These are phyloP conservation scores for Unio delphinus DNA, from an alignment of 2,888 invertebrate species.

Conservation along the genomic window DNA sequence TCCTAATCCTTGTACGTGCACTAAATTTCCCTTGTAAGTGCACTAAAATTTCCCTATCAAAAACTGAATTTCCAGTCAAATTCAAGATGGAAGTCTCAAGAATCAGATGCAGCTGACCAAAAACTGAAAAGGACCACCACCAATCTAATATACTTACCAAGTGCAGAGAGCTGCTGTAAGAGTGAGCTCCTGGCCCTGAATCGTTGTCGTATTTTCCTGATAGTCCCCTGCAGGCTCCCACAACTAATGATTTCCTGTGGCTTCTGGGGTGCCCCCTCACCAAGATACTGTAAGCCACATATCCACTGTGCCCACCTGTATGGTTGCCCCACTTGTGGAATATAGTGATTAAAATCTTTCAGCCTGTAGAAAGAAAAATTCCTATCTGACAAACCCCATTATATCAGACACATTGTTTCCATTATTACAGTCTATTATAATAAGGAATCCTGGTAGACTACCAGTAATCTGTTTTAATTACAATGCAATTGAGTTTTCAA, in stretches of 20 bases:
- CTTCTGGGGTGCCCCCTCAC: conserved; percentile 57
- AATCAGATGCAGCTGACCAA: background rate
- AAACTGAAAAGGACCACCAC: background rate
- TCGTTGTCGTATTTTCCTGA: conserved; percentile 82
- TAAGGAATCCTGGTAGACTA: too few relatives aligned
- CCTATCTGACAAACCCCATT: background rate
- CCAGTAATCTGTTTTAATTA: too few relatives aligned
- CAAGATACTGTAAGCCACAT: conserved; percentile 85
- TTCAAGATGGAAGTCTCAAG: too few relatives aligned
- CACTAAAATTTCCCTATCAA: too few relatives aligned
- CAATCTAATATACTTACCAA: conserved; percentile 72
- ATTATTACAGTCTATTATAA: too few relatives aligned
- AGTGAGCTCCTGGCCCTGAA: conserved; percentile 83
- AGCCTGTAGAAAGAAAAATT: conserved; percentile 59
- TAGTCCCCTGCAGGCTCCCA: conserved; percentile 82
- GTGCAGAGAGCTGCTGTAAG: conserved; percentile 82
- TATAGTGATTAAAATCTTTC: conserved; percentile 69
- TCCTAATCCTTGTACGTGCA: too few relatives aligned
- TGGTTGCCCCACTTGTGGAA: conserved; percentile 81
- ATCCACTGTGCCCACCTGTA: conserved; percentile 93
- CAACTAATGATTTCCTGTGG: conserved; percentile 70
- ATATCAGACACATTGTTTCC: too few relatives aligned
- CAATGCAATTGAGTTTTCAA: too few relatives aligned
- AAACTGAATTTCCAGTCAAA: too few relatives aligned
- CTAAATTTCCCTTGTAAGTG: too few relatives aligned